A percentile compares a stretch with the other conserved stretches of the same genome.
Conservation (phyloP, 2,797 vertebrate species). For the Mico argentatus region DNA sequence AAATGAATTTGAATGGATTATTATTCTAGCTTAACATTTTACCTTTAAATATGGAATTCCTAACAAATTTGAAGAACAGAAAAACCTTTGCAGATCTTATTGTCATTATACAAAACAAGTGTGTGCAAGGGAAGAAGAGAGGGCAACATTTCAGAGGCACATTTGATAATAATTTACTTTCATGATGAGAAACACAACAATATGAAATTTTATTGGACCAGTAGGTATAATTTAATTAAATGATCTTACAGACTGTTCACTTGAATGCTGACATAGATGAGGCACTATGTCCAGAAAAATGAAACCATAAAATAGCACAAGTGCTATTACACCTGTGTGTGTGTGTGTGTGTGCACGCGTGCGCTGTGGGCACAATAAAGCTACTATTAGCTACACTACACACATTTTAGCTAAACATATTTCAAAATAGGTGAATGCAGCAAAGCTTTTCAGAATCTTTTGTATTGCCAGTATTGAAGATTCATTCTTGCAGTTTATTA, state of each 20-base stretch:
- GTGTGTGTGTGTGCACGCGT: background rate
- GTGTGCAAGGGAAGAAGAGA: background rate
- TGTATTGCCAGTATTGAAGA: background rate
- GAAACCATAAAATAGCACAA: background rate
- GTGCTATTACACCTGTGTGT: background rate
- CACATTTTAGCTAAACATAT: background rate
- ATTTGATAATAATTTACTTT: background rate
- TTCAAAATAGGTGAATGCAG: background rate
- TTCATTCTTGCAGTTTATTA: background rate
- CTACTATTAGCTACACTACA: background rate
- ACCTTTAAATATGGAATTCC: background rate
- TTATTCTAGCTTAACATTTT: background rate
- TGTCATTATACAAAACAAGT: background rate
- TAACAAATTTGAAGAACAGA: background rate
- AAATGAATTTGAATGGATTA: background rate
- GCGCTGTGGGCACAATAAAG: constrained; percentile 12
- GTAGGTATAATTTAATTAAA: background rate
- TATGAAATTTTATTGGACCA: background rate
- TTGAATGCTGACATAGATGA: background rate
- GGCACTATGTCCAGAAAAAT: background rate
- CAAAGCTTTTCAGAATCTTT: background rate
- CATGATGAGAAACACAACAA: background rate
- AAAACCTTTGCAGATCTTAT: background rate
- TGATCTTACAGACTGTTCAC: background rate
- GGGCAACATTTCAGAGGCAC: background rate